Conservation (phyloP, 2,888 invertebrate species). For the Hypomecis atomaria region DNA sequence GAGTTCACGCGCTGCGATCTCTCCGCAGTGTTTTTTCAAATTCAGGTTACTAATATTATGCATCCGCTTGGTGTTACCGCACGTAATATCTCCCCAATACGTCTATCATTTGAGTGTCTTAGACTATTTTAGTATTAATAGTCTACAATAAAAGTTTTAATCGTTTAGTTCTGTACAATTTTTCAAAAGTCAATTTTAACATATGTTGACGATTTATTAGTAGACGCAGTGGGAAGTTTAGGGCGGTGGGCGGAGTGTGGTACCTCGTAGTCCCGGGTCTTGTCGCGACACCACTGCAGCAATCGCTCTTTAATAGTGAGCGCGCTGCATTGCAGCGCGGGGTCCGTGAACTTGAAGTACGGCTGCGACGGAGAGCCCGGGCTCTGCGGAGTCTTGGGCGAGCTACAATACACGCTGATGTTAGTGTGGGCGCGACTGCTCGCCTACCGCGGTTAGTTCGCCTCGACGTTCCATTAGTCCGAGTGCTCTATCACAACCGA, state of each 20-base stretch:
- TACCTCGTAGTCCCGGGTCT: slow-evolving; percentile 99
- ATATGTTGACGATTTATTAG: slow-evolving; percentile 11
- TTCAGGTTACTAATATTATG: slow-evolving; percentile 45
- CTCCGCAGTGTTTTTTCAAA: slow-evolving; percentile 28
- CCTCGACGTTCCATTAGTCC: slow-evolving; percentile 50
- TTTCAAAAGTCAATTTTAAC: neutral
- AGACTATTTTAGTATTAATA: neutral
- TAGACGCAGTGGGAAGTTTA: slow-evolving; percentile 51
- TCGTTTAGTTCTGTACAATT: neutral
- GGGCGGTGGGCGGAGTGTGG: slow-evolving; percentile 51
- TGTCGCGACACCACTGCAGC: slow-evolving; percentile 98
- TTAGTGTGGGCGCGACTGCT: slow-evolving; percentile 61
- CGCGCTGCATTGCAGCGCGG: slow-evolving; percentile 95
- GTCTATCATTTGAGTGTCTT: slow-evolving; percentile 29
- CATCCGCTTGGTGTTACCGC: slow-evolving; percentile 50
- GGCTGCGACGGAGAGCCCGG: slow-evolving; percentile 88
- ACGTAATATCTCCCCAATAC: slow-evolving; percentile 54
- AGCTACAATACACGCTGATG: slow-evolving; percentile 85
- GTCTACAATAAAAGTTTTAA: neutral
- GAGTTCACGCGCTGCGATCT: slow-evolving; percentile 39
- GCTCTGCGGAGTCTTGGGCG: slow-evolving; percentile 89
- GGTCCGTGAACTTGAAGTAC: slow-evolving; percentile 96
- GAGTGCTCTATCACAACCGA: slow-evolving; percentile 54
- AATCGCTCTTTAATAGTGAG: slow-evolving; percentile 98
- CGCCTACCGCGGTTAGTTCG: slow-evolving; percentile 48